These are phyloP conservation scores for Drosophila virilis DNA, from an alignment of 1,140 invertebrate genomes.

Conservation along the genomic window DNA sequence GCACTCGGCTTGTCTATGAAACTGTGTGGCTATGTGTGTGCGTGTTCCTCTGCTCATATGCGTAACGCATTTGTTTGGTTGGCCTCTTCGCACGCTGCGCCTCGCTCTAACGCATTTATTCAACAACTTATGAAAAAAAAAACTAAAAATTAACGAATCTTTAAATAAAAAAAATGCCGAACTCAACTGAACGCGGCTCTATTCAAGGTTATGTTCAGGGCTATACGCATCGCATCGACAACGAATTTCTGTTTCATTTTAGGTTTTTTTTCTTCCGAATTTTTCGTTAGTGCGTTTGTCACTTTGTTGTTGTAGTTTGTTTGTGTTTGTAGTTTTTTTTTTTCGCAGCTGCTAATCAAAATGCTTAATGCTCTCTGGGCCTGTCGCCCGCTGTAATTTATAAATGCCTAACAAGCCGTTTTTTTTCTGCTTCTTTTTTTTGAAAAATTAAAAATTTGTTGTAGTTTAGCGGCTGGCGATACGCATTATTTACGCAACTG, in stretches of 20 bases:
- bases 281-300: slow-evolving; percentile 72
- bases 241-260: slow-evolving; percentile 64
- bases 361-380: slow-evolving; percentile 66
- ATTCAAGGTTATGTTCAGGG: slow-evolving; percentile 83
- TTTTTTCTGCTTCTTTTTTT: slow-evolving; percentile 36
- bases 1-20: neutral
- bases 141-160: slow-evolving; percentile 73
- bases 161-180: slow-evolving; percentile 70
- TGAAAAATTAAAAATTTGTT: slow-evolving; percentile 12
- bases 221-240: slow-evolving; percentile 79
- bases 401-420: slow-evolving; percentile 62
- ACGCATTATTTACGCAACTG: slow-evolving; percentile 83
- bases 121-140: slow-evolving; percentile 55
- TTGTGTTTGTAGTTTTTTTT: slow-evolving; percentile 32
- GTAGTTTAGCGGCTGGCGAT: slow-evolving; percentile 34
- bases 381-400: slow-evolving; percentile 70
- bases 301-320: slow-evolving; percentile 40
- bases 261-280: slow-evolving; percentile 35
- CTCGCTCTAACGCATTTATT: slow-evolving; percentile 68
- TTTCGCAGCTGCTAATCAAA: slow-evolving; percentile 81
- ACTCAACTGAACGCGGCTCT: slow-evolving; percentile 54
- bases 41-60: slow-evolving; percentile 52
- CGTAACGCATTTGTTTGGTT: slow-evolving; percentile 72
- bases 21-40: slow-evolving; percentile 12
- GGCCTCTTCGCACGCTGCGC: slow-evolving; percentile 44